Evolutionary conservation across 2,797 vertebrate species (phyloP), one percentile per base, ranked within the genome.

Genomic region (Anas bahamensis): DNA sequence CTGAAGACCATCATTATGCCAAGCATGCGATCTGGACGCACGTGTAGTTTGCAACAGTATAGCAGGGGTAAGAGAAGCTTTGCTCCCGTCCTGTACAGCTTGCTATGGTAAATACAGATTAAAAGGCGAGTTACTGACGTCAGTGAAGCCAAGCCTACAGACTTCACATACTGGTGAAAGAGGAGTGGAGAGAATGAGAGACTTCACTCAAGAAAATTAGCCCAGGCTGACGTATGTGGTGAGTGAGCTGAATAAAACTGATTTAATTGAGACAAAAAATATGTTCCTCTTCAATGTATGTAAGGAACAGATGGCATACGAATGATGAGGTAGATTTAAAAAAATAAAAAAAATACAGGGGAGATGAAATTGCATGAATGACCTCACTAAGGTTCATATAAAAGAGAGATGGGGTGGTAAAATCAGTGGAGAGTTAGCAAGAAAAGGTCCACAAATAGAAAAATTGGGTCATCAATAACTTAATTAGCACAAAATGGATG

Each of bases 231-330:
- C 0, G 10, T 53, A 35, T 35, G 1, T 35, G 63, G 70, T 4
- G 9, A 92, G 42, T 55, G 76, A 93, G 71, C 15, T 56, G 93
- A 94, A 64, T 93, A 60, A 93, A 95, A 73, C 11, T 2, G 11
- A 44, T 50, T 24, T 59, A 55, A 86, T 18, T 90, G 76, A 94
- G 64, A 28, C 15, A 70, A 75, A 41, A 63, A 93, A 52, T 48
- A 57, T n/a, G 10, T 65, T 80, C 5, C 7, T 59, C 33, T 68
- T 37, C 59, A 48, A 22, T 35, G 37, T 81, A 71, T 91, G 61
- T 71, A 81, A 80, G 44, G 57, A 88, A 82, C 60, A 89, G 65
- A 83, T 84, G 82, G 59, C 21, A 50, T 60, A n/a, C 33, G 48
- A 84, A 37, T 72, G 56, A 83, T 72, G 68, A 85, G 24, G 17